Conservation (phyloP, 2,113 vertebrate genomes). For the Elephantulus edwardii region DNA sequence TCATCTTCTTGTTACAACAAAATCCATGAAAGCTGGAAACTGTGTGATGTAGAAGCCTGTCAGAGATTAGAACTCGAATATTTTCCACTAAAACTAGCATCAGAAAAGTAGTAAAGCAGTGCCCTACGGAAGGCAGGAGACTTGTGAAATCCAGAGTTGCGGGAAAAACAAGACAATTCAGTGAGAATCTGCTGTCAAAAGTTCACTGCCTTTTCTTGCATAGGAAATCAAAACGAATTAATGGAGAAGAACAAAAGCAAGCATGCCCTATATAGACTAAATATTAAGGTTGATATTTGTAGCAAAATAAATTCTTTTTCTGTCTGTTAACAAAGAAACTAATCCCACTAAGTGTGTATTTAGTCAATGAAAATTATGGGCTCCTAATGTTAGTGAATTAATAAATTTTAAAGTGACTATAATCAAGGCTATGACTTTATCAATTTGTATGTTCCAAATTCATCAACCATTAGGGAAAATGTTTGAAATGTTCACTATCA, state of each 20-base stretch:
- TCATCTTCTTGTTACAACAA: background rate
- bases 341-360: background rate
- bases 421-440: background rate
- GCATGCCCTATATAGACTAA: background rate
- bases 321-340: background rate
- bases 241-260: background rate
- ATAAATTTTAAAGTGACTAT: conserved; percentile 6
- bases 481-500: background rate
- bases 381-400: background rate
- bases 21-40: background rate
- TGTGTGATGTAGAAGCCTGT: background rate
- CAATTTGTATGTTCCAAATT: background rate
- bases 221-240: background rate
- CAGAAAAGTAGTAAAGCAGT: background rate
- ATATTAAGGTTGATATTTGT: background rate
- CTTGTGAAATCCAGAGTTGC: background rate
- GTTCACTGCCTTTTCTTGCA: background rate
- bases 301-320: background rate
- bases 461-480: background rate
- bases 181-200: background rate
- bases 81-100: background rate
- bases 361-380: background rate
- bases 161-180: background rate
- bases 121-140: background rate
- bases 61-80: background rate